Evolutionary conservation across 2,888 invertebrate species (phyloP).

Genomic region (Selenia dentaria): DNA sequence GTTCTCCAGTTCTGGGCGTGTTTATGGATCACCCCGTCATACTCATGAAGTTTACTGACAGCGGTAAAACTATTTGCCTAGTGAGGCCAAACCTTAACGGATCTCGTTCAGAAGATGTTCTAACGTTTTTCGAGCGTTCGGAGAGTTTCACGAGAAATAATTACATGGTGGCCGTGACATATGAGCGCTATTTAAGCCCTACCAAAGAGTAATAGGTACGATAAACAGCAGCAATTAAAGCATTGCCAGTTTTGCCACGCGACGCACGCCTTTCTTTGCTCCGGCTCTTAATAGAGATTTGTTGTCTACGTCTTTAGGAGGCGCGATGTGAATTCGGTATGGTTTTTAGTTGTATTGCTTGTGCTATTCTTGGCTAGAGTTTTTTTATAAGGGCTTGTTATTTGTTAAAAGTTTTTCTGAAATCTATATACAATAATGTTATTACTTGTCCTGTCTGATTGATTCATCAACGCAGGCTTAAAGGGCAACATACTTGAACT

Average conservation of each 20-base stretch:
- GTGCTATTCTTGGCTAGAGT: neutral
- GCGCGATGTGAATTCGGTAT: constrained; percentile 22
- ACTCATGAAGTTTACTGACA: too few species aligned
- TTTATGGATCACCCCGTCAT: too few species aligned
- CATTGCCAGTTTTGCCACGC: constrained; percentile 81
- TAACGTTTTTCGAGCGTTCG: constrained; percentile 76
- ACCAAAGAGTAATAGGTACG: constrained; percentile 77
- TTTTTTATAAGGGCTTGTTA: too few species aligned
- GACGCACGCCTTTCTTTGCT: constrained; percentile 81
- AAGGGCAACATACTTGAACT: too few species aligned
- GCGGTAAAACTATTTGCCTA: too few species aligned
- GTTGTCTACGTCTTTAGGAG: constrained; percentile 39
- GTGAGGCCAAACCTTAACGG: constrained; percentile 37
- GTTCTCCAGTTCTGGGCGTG: too few species aligned
- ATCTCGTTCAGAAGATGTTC: constrained; percentile 51
- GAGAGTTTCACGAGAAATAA: constrained; percentile 78
- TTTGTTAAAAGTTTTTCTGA: too few species aligned
- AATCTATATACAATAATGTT: too few species aligned
- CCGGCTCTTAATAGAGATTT: constrained; percentile 73
- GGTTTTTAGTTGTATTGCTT: constrained; percentile 17
- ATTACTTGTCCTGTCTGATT: too few species aligned
- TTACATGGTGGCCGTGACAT: constrained; percentile 79
- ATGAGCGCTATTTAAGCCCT: constrained; percentile 78
- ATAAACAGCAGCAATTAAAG: constrained; percentile 82
- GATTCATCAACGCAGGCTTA: too few species aligned